Evolutionary conservation across 1,140 invertebrate genomes (phyloP), one percentile per base, ranked within the genome.

Genomic region (Adelges cooleyi): DNA sequence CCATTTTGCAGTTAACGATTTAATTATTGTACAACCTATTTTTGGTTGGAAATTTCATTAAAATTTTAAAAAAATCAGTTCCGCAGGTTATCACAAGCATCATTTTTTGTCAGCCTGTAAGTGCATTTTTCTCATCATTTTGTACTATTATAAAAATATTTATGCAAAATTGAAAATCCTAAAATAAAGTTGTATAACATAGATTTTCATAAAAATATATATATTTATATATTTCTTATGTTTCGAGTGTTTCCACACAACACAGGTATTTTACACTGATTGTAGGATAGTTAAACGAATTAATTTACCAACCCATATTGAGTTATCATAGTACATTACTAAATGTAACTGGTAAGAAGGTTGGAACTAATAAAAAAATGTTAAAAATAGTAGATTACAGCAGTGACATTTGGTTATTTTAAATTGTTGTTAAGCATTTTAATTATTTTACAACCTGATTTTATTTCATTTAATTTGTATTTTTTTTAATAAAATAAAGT

Each of bases 191-290:
- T 25, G 27, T n/a, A n/a, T n/a, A n/a, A n/a, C n/a, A n/a, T n/a
- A n/a, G n/a, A n/a, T n/a, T n/a, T n/a, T n/a, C n/a, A n/a, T n/a
- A n/a, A n/a, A n/a, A n/a, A n/a, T n/a, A n/a, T n/a, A n/a, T n/a
- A n/a, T n/a, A n/a, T n/a, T n/a, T n/a, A n/a, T n/a, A n/a, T n/a
- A n/a, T n/a, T n/a, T n/a, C n/a, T n/a, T n/a, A 50, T 52, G 62
- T 65, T 50, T 50, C 62, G 48, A 23, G 50, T n/a, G 65, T 66
- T 66, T 66, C 65, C 49, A 66, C 49, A 40, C 49, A 25, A 52
- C 48, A n/a, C n/a, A n/a, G n/a, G n/a, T 22, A 25, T 22, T 25
- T n/a, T 18, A 1, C 23, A 54, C 33, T 52, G 36, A 9, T 22
- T 54, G 27, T 54, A 54, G 52, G 52, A 54, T 54, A 54, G 11